phyloP scores from a whole-genome alignment of 2,113 vertebrate species.

The Zingel zingel region DNA sequence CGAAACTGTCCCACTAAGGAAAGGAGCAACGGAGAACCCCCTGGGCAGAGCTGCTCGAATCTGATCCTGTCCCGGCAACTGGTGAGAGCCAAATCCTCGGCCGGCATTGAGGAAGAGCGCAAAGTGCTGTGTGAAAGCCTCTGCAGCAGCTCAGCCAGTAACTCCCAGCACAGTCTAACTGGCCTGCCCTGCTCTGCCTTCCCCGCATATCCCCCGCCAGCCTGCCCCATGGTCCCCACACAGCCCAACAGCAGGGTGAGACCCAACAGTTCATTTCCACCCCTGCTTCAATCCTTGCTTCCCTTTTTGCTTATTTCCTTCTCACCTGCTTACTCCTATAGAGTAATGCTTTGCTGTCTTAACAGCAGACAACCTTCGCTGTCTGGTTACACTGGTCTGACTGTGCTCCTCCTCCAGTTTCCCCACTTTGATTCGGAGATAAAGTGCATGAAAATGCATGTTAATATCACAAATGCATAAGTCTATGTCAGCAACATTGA shows the following conservation, averaged over 20 bases:
- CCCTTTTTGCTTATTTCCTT: neutral
- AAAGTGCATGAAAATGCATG: no score
- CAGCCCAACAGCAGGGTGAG: conserved; percentile 76
- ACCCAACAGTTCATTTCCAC: conserved; percentile 34
- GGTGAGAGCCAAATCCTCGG: conserved; percentile 59
- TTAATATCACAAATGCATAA: no score
- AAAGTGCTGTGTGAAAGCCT: conserved; percentile 68
- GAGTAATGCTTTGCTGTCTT: neutral
- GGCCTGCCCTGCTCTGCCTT: neutral
- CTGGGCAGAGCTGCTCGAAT: neutral
- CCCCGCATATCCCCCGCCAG: neutral
- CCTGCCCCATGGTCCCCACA: neutral
- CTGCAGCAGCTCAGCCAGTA: conserved; percentile 79
- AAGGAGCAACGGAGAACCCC: neutral
- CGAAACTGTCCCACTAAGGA: neutral
- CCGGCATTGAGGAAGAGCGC: conserved; percentile 54
- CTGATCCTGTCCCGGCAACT: neutral
- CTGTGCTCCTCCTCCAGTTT: neutral
- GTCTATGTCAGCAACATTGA: no score
- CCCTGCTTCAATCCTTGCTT: neutral
- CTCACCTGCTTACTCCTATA: neutral
- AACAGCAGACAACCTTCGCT: neutral
- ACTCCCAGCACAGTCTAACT: conserved; percentile 76
- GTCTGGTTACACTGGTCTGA: neutral
- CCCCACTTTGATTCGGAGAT: no score